Evolutionary conservation across 1,140 invertebrate genomes (phyloP), one percentile per base, ranked within the genome.

Genomic region (Cardiocondyla obscurior): DNA sequence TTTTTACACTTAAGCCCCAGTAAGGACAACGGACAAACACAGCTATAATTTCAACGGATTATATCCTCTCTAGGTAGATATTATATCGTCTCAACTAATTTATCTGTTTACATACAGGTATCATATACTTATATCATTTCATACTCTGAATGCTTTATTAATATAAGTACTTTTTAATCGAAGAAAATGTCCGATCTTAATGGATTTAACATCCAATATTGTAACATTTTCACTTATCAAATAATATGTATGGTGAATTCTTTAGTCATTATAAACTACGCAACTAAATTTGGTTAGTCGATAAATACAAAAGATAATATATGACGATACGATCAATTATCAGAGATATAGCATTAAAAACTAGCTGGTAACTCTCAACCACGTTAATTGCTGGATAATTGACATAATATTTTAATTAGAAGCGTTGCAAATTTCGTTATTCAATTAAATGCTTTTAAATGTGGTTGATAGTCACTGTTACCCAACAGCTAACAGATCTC

Each of bases 241-340:
- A 33, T 72, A 86, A 84, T 74, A 70, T 49, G 55, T 84, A 81
- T 86, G 28, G 28, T 64, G 55, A 16, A 55, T 65, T 57, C 12
- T 49, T 60, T 28, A 49, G 3, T 19, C 57, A 12, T 39, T 62
- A 39, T 64, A 62, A 39, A 82, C 73, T 51, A 83, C 65, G 76
- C 42, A 55, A 25, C 84, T 87, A 82, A 74, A 88, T 88, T 88
- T 88, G 86, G 86, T 88, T 88, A 88, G 82, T 88, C 77, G 85
- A 81, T 81, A 82, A 88, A 79, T 88, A 88, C 65, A 79, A 58
- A 82, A 72, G 57, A 67, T 65, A 67, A 72, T 25, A 74, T 86
- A 79, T 67, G 30, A 83, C n/a, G 33, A 42, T 55, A 79, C n/a
- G 65, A 82, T 81, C 4, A 22, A 65, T 64, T 44, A 62, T 33